Base-by-base conservation (phyloP, 2,888 invertebrate genomes). In the Mylabris sibirica region DNA sequence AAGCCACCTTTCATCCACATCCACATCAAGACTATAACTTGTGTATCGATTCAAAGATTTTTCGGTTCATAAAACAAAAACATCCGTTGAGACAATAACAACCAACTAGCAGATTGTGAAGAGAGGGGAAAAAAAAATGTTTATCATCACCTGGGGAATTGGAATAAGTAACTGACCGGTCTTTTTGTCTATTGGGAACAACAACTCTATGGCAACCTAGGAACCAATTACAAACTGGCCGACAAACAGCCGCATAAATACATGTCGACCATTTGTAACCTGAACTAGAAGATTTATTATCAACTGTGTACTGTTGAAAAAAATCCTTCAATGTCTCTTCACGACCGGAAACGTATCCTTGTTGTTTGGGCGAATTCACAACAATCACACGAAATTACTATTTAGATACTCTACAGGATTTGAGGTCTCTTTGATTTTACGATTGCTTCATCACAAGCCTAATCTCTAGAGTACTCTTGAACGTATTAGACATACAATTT, bases 171-270 rank as follows among this genome's bases (percentile, higher is more conserved):
- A 72, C 75, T 69, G 73, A 72, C 74, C 69, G 73, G 77, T 75
- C 30, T 74, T 71, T 71, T 70, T 70, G 73, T 74, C 80, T 76
- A 65, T 67, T 59, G 80, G 80, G 80, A 80, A 75, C 79, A 79
- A 79, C 78, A 80, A 78, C 75, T 80, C 77, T 71, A 71, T 73
- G 74, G 75, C 68, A 76, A 77, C 77, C 74, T 74, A 75, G 77
- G 78, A 80, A 80, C 81, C 81, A 81, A 81, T 80, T 81, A 81
- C 79, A 75, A n/a, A 75, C 71, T 72, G 73, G 75, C 74, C 76
- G 77, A 79, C 79, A 80, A 81, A 80, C 81, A 80, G 73, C 74
- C 78, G 78, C 81, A 80, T 80, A 80, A 80, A 80, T 80, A 80
- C 76, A 78, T 76, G 75, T 79, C 77, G 72, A 69, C 68, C 67